Evolutionary conservation across 2,888 invertebrate species (phyloP).

Genomic region (Molanna angustata): DNA sequence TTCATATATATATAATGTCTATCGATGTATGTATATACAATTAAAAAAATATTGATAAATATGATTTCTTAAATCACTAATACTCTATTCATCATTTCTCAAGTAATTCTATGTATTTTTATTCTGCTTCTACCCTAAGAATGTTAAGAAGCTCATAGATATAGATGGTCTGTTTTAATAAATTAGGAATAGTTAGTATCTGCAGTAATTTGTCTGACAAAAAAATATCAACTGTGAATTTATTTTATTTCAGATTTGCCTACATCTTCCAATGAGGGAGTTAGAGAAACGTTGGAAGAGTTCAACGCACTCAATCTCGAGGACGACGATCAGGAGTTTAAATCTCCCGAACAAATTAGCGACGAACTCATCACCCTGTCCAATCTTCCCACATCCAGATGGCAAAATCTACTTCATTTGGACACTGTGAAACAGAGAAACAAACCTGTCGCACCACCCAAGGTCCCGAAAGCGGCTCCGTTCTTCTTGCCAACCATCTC

Average conservation of each 20-base stretch:
- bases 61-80: too few relatives aligned
- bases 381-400: constrained; percentile 78
- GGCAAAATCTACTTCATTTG: constrained; percentile 86
- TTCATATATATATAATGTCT: too few relatives aligned
- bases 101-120: too few relatives aligned
- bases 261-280: constrained; percentile 35
- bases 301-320: constrained; percentile 43
- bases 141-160: too few relatives aligned
- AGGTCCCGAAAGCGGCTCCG: constrained; percentile 84
- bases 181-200: too few relatives aligned
- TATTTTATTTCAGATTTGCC: constrained; percentile 42
- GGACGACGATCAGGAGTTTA: constrained; percentile 59
- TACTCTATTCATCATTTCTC: too few relatives aligned
- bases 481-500: constrained; percentile 94
- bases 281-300: constrained; percentile 40
- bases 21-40: too few relatives aligned
- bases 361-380: constrained; percentile 82
- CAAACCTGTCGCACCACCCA: constrained; percentile 82
- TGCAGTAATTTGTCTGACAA: too few relatives aligned
- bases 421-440: constrained; percentile 85
- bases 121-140: too few relatives aligned
- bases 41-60: too few relatives aligned
- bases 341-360: constrained; percentile 73
- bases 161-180: too few relatives aligned
- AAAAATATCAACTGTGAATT: too few relatives aligned